These are phyloP conservation scores for Leptopilina myrica DNA, from an alignment of 2,888 invertebrate genomes.

Conservation along the genomic window DNA sequence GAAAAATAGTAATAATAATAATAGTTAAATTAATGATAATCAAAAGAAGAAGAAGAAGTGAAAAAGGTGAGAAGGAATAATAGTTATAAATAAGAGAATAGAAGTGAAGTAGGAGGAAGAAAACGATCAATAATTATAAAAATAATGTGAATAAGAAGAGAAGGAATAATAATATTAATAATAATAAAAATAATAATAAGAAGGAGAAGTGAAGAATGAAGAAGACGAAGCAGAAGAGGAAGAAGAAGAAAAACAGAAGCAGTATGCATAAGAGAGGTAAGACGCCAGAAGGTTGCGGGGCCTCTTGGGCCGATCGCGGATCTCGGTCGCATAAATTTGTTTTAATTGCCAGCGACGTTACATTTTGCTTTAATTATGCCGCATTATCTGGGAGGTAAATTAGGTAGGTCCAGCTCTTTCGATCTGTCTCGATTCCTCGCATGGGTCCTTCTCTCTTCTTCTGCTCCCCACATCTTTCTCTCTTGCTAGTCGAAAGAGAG, in stretches of 20 bases:
- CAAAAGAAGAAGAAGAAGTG: no score
- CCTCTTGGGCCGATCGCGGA: conserved; percentile 74
- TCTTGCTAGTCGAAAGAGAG: not conserved
- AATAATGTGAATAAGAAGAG: no score
- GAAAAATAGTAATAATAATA: no score
- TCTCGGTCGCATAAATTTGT: conserved; percentile 77
- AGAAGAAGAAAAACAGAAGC: conserved; percentile 16
- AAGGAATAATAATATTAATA: conserved; percentile 43
- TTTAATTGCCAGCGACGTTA: conserved; percentile 77
- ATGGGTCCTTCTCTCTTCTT: conserved; percentile 44
- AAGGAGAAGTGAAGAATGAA: conserved; percentile 38
- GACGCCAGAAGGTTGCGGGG: conserved; percentile 56
- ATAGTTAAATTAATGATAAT: no score
- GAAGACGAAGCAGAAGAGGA: not conserved
- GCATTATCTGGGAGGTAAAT: conserved; percentile 77
- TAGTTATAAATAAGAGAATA: no score
- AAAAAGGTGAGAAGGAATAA: no score
- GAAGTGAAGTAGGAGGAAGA: no score
- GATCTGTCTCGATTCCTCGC: conserved; percentile 56
- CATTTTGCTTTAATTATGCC: conserved; percentile 77
- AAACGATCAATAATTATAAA: no score
- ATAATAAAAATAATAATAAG: conserved; percentile 65
- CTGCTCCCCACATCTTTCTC: conserved; percentile 41
- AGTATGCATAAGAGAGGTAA: conserved; percentile 46
- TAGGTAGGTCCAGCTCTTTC: conserved; percentile 75